phyloP scores from a whole-genome alignment of 2,113 vertebrate species.

The Eira barbara region DNA sequence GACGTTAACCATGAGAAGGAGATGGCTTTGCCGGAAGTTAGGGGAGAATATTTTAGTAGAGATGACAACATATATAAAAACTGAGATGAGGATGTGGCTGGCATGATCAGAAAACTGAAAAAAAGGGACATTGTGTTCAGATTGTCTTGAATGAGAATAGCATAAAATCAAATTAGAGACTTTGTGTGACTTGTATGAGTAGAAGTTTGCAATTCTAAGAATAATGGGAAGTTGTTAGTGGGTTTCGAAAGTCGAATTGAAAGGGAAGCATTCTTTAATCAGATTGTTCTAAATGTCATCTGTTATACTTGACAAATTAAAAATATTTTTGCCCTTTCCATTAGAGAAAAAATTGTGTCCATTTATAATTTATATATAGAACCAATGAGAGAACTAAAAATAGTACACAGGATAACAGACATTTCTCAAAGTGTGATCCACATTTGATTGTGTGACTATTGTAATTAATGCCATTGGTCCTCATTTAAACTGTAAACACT shows the following conservation, averaged over 20 bases:
- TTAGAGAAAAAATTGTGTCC: not conserved
- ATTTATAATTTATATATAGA: not conserved
- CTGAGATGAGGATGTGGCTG: not conserved
- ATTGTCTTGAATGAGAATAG: not conserved
- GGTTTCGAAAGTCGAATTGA: conserved; percentile 15
- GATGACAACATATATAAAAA: not conserved
- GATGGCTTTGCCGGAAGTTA: not conserved
- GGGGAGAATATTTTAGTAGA: not conserved
- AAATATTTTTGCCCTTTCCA: not conserved
- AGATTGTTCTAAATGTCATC: not conserved
- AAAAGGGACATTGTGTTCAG: not conserved
- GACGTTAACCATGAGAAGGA: not conserved
- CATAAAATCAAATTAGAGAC: not conserved
- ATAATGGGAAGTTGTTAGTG: not conserved
- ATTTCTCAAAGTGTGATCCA: not conserved
- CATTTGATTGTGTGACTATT: not conserved
- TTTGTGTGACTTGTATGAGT: not conserved
- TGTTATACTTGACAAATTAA: not conserved
- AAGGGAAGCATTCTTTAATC: not conserved
- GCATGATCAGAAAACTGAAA: not conserved
- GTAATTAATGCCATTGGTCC: not conserved
- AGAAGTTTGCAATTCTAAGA: not conserved
- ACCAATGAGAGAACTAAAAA: not conserved
- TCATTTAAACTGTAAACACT: not conserved
- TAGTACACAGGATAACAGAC: not conserved